phyloP scores from a whole-genome alignment of 1,140 invertebrate genomes.

The Chironomus striatipennis region DNA sequence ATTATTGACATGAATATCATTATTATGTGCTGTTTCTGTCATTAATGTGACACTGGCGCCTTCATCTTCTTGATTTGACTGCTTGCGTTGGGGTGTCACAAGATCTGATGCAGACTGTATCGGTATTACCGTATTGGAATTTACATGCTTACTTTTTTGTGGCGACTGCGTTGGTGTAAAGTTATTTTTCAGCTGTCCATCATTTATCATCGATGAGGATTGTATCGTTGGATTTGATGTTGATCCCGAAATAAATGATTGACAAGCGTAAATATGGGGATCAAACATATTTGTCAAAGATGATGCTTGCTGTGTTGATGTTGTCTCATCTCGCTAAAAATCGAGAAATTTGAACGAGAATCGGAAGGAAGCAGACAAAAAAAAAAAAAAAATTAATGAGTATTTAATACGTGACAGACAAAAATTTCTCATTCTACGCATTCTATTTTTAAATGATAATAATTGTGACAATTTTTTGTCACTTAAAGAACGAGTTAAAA shows the following conservation, averaged over 20 bases:
- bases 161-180: constrained; percentile 25
- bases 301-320: constrained; percentile 26
- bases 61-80: constrained; percentile 6
- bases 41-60: background rate
- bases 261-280: constrained; percentile 32
- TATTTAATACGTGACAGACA: too few species aligned
- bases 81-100: background rate
- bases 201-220: constrained; percentile 14
- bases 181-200: constrained; percentile 8
- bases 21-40: constrained; percentile 31
- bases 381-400: constrained; percentile 26
- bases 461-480: too few species aligned
- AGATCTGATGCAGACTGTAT: background rate
- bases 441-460: too few species aligned
- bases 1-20: constrained; percentile 37
- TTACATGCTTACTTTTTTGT: constrained; percentile 27
- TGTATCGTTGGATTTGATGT: constrained; percentile 25
- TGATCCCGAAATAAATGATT: constrained; percentile 26
- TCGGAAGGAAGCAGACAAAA: background rate
- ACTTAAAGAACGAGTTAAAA: too few species aligned
- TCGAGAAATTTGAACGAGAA: constrained; percentile 24
- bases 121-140: constrained; percentile 15
- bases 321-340: constrained; percentile 42
- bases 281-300: constrained; percentile 38
- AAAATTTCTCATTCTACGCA: too few species aligned